Evolutionary conservation across 2,113 vertebrate species (phyloP), one percentile per base, ranked within the genome.

Genomic region (Scartelaos histophorus): DNA sequence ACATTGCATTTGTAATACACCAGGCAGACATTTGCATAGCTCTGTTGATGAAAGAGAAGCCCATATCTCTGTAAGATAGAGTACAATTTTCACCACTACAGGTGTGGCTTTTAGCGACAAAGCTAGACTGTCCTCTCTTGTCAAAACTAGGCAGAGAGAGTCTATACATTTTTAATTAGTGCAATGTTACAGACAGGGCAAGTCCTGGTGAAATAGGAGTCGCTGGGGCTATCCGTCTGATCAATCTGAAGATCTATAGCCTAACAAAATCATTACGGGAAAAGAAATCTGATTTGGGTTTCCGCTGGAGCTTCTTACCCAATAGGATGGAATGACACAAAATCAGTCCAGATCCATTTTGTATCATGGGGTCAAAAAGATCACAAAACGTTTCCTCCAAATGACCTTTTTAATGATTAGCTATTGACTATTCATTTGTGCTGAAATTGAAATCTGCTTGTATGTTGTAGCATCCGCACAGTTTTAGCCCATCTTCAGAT

Each of bases 21-120:
- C 15, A 38, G 51, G 43, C 73, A 74, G 64, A 74, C 64, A 5
- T 57, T 24, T 49, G 67, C 69, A 24, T 22, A 24, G 17, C 51
- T 9, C 51, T 54, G 51, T 21, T 54, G 51, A 54, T n/a, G 9
- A 21, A 21, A 17, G 19, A 58, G 13, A 16, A 15, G 22, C 56
- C 22, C 24, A 17, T 43, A 9, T 21, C 51, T 21, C 56, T 75
- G 65, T 67, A 58, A 49, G 17, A 21, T 34, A 49, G 17, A 21
- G 43, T 5, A 49, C 67, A 66, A 70, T 75, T 67, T 82, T 70
- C 83, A 75, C 73, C 69, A 66, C 46, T 34, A 87, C 88, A 90
- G 85, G 88, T 89, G 86, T 86, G 90, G 88, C 83, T 78, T 54
- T 77, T 51, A 62, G 70, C 84, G 80, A 83, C 78, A 85, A 49